Evolutionary conservation across 2,888 invertebrate species (phyloP), one percentile per base, ranked within the genome.

Genomic region (Venustoraphidia nigricollis): DNA sequence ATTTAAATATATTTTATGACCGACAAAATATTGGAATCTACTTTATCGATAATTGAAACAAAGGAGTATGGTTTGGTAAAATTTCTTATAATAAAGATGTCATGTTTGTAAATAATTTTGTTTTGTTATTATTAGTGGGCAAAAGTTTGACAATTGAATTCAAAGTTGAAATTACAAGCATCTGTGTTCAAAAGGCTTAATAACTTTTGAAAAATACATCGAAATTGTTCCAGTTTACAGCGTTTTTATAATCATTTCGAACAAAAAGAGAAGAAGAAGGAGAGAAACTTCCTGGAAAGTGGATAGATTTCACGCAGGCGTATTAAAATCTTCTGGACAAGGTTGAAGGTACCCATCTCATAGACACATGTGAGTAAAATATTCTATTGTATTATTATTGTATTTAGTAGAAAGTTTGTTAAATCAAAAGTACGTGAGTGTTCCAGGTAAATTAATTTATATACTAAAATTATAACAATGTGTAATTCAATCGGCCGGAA

Each of bases 291-390:
- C 46, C 46, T 46, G 43, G 43, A 11, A 47, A 47, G 42, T 27
- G 37, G 27, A 27, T 27, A 27, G 3, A 27, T 17, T 42, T 43
- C n/a, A 75, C 82, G 81, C 82, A 79, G 76, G 81, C 79, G 76
- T 75, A 71, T 68, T 70, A 69, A 72, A 72, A 74, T 77, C 81
- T 81, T 83, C 83, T 81, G 81, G 81, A 81, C 79, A 79, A 79
- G 83, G 17, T 17, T 17, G 17, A 17, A 17, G 17, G 81, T 82
- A 80, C 82, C 83, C 84, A 83, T 83, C 83, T 79, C 27, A 27
- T 75, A 83, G 81, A 81, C 84, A 85, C 85, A 86, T 83, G 86
- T 86, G 83, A 86, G 85, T 86, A 81, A 74, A 65, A 66, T 66
- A 62, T 72, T 71, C 72, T 70, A 69, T 27, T 27, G 27, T 27